These are phyloP conservation scores for Wasmannia auropunctata DNA, from an alignment of 1,140 invertebrate genomes.

Conservation along the genomic window DNA sequence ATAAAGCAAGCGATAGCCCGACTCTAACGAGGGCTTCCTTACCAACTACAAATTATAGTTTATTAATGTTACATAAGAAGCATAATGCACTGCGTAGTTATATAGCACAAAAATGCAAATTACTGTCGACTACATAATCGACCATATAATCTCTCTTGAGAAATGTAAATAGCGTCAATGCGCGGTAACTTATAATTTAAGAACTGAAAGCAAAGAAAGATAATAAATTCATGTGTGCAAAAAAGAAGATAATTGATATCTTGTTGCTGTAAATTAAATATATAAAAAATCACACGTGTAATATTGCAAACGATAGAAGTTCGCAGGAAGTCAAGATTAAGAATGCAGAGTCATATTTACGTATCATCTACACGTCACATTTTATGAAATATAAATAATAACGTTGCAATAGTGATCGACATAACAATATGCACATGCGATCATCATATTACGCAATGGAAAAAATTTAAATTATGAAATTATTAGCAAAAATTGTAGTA, in stretches of 20 bases:
- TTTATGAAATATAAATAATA: neutral
- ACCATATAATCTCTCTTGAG: neutral
- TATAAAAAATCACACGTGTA: neutral
- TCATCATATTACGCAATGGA: neutral
- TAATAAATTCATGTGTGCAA: neutral
- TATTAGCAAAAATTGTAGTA: neutral
- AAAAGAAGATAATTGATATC: neutral
- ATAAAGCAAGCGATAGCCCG: neutral
- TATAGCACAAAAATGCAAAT: neutral
- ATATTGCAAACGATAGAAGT: neutral
- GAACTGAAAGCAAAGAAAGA: neutral
- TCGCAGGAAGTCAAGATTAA: neutral
- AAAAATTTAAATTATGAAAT: neutral
- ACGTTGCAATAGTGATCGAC: neutral
- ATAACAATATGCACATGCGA: neutral
- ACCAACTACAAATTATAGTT: neutral
- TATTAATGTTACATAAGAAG: slow-evolving; percentile 6
- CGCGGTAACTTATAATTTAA: neutral
- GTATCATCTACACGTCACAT: neutral
- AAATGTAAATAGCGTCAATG: neutral
- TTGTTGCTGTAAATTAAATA: neutral
- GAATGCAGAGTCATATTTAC: neutral
- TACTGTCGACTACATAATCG: neutral
- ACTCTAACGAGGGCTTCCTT: neutral
- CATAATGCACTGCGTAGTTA: neutral